phyloP scores from a whole-genome alignment of 2,113 vertebrate genomes.

The Baryphthengus martii region DNA sequence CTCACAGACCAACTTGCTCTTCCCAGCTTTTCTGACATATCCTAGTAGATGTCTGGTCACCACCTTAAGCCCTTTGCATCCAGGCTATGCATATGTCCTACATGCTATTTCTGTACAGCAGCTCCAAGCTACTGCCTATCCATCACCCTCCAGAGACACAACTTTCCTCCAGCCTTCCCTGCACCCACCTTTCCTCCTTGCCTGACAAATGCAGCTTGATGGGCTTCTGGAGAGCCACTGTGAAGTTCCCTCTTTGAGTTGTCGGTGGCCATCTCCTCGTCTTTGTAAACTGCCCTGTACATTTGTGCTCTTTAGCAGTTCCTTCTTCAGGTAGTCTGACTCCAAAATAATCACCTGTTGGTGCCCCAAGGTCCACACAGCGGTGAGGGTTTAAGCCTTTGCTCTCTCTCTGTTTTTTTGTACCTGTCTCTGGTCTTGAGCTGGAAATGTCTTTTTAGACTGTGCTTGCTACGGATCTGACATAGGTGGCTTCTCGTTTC shows the following conservation, averaged over 20 bases:
- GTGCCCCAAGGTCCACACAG: not conserved
- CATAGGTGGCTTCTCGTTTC: not conserved
- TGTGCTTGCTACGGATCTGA: not conserved
- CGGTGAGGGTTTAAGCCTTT: not conserved
- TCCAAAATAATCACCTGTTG: not conserved
- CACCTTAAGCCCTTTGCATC: not conserved
- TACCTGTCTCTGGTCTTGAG: not conserved
- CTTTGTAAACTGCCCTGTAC: not conserved
- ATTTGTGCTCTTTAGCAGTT: not conserved
- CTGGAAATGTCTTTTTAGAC: not conserved
- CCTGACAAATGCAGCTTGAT: not conserved
- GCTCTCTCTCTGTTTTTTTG: not conserved
- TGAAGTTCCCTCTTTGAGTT: not conserved
- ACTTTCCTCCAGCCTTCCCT: not conserved
- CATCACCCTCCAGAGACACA: not conserved
- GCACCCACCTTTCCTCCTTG: not conserved
- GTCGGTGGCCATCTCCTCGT: not conserved
- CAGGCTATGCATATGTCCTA: not conserved
- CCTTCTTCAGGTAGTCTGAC: not conserved
- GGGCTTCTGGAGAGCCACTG: not conserved
- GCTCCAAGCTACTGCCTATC: not conserved
- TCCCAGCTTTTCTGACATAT: not conserved
- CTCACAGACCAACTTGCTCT: fast-evolving
- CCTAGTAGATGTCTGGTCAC: not conserved
- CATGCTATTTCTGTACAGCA: not conserved